Evolutionary conservation across 2,888 invertebrate genomes (phyloP).

Genomic region (Cybosia mesomella): DNA sequence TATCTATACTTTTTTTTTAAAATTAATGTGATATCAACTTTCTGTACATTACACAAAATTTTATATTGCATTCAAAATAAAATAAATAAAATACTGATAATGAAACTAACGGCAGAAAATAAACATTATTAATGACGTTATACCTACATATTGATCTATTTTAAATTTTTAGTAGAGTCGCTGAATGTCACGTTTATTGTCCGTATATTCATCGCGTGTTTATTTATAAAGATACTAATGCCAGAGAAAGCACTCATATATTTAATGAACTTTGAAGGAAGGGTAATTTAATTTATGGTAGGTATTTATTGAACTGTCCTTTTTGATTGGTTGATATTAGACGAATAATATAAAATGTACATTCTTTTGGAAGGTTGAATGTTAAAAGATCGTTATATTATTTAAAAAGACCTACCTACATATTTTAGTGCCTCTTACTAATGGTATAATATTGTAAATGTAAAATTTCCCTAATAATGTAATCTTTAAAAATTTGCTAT

Average conservation of each 20-base stretch:
- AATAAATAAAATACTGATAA: neutral
- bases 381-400: too few relatives aligned
- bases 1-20: neutral
- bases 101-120: neutral
- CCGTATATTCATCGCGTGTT: conserved; percentile 23
- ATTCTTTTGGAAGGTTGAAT: too few relatives aligned
- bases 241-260: conserved; percentile 22
- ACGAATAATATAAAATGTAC: neutral
- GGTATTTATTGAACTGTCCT: neutral
- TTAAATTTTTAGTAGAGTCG: conserved; percentile 29
- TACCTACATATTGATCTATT: conserved; percentile 36
- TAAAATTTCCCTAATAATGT: too few relatives aligned
- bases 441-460: too few relatives aligned
- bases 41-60: neutral
- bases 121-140: neutral
- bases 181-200: conserved; percentile 41
- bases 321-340: neutral
- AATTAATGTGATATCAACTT: neutral
- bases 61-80: neutral
- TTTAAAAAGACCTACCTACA: too few relatives aligned
- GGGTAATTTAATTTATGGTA: neutral
- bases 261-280: conserved; percentile 27
- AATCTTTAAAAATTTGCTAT: too few relatives aligned
- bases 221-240: conserved; percentile 39
- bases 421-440: too few relatives aligned